Conservation (phyloP, 2,113 vertebrate species). For the Sinosuthora webbiana region DNA sequence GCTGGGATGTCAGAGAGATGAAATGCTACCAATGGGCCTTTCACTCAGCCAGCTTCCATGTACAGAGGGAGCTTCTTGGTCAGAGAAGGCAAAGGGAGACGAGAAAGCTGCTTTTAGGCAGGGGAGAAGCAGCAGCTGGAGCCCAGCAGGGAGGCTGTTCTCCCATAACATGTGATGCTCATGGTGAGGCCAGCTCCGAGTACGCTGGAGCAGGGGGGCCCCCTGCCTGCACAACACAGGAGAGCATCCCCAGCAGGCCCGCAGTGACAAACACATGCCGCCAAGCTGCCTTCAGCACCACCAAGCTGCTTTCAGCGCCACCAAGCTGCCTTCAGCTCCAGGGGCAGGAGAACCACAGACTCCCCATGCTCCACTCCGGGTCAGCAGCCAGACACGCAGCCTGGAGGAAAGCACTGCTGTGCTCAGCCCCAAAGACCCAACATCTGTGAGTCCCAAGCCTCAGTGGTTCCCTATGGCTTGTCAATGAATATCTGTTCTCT, state of each 20-base stretch:
- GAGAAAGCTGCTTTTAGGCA: not conserved
- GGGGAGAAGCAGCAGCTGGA: not conserved
- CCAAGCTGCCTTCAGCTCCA: not conserved
- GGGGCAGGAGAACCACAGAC: not conserved
- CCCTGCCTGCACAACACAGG: slow-evolving; percentile 10
- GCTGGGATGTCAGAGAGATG: not conserved
- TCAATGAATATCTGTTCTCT: not conserved
- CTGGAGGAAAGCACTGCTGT: not conserved
- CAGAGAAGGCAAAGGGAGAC: not conserved
- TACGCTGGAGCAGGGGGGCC: not conserved
- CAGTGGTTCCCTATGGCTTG: not conserved
- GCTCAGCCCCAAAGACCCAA: not conserved
- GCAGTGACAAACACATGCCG: accelerated
- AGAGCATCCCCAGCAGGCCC: not conserved
- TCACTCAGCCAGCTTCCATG: not conserved
- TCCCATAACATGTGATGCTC: accelerated
- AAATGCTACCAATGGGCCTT: not conserved
- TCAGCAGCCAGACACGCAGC: not conserved
- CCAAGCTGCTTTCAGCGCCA: not conserved
- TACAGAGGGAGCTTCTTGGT: not conserved
- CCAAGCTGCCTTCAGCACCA: not conserved
- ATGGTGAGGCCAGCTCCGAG: accelerated
- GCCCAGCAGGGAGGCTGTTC: not conserved
- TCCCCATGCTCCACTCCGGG: accelerated
- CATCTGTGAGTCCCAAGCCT: not conserved